These are phyloP conservation scores for Lutjanus campechanus DNA, from an alignment of 2,797 vertebrate genomes.

Conservation along the genomic window DNA sequence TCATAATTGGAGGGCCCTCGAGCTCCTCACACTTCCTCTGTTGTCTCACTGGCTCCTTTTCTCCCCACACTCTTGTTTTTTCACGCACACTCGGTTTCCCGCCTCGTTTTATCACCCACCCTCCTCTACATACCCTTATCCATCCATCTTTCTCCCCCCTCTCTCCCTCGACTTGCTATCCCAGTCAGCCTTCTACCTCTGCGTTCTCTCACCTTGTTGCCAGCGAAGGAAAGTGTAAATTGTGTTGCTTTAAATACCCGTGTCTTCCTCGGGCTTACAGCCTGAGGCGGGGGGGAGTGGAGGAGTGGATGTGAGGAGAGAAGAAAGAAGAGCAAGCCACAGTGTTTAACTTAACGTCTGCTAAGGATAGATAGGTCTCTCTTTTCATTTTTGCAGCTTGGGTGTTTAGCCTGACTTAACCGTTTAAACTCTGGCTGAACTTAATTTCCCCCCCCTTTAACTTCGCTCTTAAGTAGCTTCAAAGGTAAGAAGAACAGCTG, in stretches of 20 bases:
- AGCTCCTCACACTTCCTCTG: constrained; percentile 43
- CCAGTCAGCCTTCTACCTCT: constrained; percentile 55
- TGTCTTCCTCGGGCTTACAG: constrained; percentile 72
- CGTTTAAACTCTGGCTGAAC: constrained; percentile 71
- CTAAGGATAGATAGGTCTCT: constrained; percentile 68
- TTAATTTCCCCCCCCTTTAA: constrained; percentile 57
- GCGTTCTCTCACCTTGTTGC: constrained; percentile 64
- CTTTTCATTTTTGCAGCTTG: constrained; percentile 56
- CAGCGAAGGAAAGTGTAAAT: constrained; percentile 80
- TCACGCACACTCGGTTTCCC: constrained; percentile 34
- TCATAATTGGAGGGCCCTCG: constrained; percentile 11
- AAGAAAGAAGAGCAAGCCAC: constrained; percentile 55
- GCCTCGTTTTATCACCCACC: constrained; percentile 55
- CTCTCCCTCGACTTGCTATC: constrained; percentile 38
- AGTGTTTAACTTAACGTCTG: constrained; percentile 67
- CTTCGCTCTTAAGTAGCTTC: constrained; percentile 61
- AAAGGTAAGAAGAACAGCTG: constrained; percentile 51
- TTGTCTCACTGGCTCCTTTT: constrained; percentile 33
- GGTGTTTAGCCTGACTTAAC: constrained; percentile 70
- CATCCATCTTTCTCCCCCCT: constrained; percentile 42
- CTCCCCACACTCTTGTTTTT: constrained; percentile 9
- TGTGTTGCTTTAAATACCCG: constrained; percentile 85
- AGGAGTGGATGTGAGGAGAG: constrained; percentile 38
- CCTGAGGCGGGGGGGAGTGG: constrained; percentile 17
- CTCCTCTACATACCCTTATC: constrained; percentile 42